Conservation (phyloP, 1,140 invertebrate species). For the Bombus sylvicola region DNA sequence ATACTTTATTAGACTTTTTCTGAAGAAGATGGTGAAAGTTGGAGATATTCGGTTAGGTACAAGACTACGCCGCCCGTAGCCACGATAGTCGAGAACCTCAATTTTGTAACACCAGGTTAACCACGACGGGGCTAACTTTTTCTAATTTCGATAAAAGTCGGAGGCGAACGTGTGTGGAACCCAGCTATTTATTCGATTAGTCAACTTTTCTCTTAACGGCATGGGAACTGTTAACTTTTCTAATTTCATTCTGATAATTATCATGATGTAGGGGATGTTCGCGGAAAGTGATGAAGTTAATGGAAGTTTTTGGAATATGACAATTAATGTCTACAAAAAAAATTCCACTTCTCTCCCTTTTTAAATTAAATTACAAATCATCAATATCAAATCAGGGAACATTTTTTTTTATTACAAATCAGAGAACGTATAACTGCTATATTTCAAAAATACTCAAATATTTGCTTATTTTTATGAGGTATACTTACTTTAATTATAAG, state of each 20-base stretch:
- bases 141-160: conserved; percentile 10
- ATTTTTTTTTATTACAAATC: background rate
- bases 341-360: background rate
- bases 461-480: too few relatives aligned
- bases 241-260: conserved; percentile 19
- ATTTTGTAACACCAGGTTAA: background rate
- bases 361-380: background rate
- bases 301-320: background rate
- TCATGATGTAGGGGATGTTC: background rate
- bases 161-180: background rate
- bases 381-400: too few relatives aligned
- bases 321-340: background rate
- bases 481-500: too few relatives aligned
- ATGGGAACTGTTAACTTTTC: background rate
- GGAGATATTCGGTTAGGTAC: background rate
- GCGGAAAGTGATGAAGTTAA: background rate
- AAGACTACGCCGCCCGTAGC: background rate
- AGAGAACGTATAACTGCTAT: background rate
- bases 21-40: background rate
- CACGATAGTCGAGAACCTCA: background rate
- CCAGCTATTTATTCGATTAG: conserved; percentile 13
- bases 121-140: background rate
- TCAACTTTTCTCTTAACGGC: background rate
- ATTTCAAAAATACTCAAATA: too few relatives aligned
- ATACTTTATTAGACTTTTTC: background rate